phyloP scores from a whole-genome alignment of 2,797 vertebrate genomes.

The Sardinella longiceps region DNA sequence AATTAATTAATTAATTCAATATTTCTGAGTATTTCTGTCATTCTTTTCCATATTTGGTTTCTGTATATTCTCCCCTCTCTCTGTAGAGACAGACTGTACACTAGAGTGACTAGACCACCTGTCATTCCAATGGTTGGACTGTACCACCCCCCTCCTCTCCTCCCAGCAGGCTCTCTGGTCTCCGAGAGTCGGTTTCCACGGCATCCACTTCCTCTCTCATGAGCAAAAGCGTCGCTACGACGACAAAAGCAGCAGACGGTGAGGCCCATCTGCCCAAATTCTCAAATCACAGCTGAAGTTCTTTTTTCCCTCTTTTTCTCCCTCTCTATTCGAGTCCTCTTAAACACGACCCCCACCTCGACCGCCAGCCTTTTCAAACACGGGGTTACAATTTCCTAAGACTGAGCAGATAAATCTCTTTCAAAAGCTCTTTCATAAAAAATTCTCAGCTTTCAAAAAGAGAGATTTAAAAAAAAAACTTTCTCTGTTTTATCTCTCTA shows the following conservation, averaged over 20 bases:
- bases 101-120: background rate
- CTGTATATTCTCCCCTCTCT: background rate
- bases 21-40: background rate
- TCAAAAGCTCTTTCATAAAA: background rate
- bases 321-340: conserved; percentile 15
- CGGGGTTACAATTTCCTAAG: background rate
- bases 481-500: conserved; percentile 49
- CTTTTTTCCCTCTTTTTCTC: conserved; percentile 51
- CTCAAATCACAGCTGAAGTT: conserved; percentile 34
- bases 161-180: background rate
- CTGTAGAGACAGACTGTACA: background rate
- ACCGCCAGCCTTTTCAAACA: background rate
- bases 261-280: conserved; percentile 13
- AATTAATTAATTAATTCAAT: background rate
- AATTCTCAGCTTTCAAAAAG: too few relatives aligned
- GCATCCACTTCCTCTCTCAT: background rate
- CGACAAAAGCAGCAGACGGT: background rate
- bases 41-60: background rate
- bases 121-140: background rate
- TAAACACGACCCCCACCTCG: background rate
- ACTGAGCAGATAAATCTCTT: background rate
- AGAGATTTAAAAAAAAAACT: conserved; percentile 42
- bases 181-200: background rate
- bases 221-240: background rate
- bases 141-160: background rate